A percentile compares a stretch with the other conserved stretches of the same genome.
phyloP scores from a whole-genome alignment of 2,888 invertebrate genomes.

The Dryomyza anilis region DNA sequence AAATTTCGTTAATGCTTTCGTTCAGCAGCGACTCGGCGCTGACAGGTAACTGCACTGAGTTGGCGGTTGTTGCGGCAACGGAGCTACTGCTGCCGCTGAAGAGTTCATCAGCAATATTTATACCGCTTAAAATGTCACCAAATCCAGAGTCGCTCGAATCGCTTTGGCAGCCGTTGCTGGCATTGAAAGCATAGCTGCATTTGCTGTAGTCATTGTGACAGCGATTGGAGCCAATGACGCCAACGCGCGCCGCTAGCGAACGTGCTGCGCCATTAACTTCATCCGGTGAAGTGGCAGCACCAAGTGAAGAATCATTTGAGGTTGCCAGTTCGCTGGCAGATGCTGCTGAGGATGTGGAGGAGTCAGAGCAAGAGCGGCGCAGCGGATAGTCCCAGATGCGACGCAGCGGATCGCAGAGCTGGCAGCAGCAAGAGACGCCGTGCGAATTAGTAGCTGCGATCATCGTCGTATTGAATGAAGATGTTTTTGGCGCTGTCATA shows the following conservation, averaged over 20 bases:
- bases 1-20: constrained; percentile 61
- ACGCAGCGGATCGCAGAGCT: constrained; percentile 57
- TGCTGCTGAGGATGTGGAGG: constrained; percentile 51
- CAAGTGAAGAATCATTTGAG: constrained; percentile 40
- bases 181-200: neutral
- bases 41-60: constrained; percentile 33
- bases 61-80: neutral
- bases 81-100: constrained; percentile 37
- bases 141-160: constrained; percentile 52
- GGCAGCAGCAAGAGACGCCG: constrained; percentile 52
- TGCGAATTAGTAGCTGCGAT: too few relatives aligned
- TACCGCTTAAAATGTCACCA: constrained; percentile 58
- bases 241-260: constrained; percentile 53
- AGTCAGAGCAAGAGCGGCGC: constrained; percentile 58
- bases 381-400: constrained; percentile 61
- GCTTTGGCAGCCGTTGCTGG: constrained; percentile 38
- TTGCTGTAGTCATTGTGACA: constrained; percentile 30
- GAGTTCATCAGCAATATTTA: constrained; percentile 57
- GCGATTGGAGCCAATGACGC: constrained; percentile 58
- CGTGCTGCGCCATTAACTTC: too few relatives aligned
- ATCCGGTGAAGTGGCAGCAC: constrained; percentile 39
- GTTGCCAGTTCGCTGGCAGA: constrained; percentile 41
- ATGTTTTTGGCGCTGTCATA: neutral
- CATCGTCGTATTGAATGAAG: neutral
- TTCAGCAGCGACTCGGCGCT: constrained; percentile 56